Conservation (phyloP, 2,797 vertebrate genomes). For the Buphagus erythrorhynchus region DNA sequence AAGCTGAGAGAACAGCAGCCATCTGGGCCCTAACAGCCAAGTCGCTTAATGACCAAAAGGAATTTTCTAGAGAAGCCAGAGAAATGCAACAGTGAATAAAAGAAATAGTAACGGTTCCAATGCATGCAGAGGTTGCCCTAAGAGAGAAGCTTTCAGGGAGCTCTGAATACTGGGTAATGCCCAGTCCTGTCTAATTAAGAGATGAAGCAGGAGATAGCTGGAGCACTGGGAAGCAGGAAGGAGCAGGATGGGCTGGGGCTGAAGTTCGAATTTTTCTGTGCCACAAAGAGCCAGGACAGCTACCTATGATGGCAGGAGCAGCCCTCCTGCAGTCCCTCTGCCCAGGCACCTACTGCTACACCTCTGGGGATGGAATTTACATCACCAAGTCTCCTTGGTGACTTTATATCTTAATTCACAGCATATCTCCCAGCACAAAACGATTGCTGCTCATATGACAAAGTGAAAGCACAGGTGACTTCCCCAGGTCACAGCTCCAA, state of each 20-base stretch:
- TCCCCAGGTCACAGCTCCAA: neutral
- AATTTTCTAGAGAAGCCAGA: neutral
- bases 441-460: fast-evolving
- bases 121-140: neutral
- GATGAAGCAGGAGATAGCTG: neutral
- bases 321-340: neutral
- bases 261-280: neutral
- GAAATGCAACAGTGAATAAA: neutral
- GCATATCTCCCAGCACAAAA: neutral
- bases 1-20: conserved; percentile 7
- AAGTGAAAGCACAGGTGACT: neutral
- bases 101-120: neutral
- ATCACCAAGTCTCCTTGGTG: neutral
- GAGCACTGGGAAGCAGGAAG: neutral
- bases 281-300: neutral
- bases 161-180: neutral
- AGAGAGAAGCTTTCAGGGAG: neutral
- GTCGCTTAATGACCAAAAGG: neutral
- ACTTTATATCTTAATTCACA: neutral
- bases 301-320: fast-evolving
- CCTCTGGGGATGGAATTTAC: neutral
- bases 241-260: neutral
- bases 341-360: neutral
- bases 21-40: conserved; percentile 16
- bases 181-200: neutral